Evolutionary conservation across 1,140 invertebrate genomes (phyloP), one percentile per base, ranked within the genome.

Genomic region (Polyergus mexicanus): DNA sequence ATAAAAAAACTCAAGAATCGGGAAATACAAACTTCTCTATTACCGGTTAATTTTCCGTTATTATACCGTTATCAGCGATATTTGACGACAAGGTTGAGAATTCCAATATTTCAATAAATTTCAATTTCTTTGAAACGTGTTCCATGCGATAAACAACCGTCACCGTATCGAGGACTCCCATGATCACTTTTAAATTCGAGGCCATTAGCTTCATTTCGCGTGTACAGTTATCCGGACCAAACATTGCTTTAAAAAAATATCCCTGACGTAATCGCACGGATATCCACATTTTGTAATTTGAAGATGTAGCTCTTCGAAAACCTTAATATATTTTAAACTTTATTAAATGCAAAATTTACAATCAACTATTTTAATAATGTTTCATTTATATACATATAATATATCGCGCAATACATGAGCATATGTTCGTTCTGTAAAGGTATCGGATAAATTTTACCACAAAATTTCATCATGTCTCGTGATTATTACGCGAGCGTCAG

Each of bases 181-280:
- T 78, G 62, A 90, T 89, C 63, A 63, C 56, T 71, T 87, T 63
- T 90, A 87, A 87, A 90, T 88, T 88, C 86, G 81, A 90, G 88
- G 89, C n/a, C 88, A 65, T 19, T 51, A 47, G 56, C 72, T 71
- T 81, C 62, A 85, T 87, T 77, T 81, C 88, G 62, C 63, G 28
- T 6, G 25, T 72, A 63, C 71, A 74, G 66, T 84, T 84, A 63
- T 3, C 28, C 25, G n/a, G 51, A 80, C 4, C 47, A 51, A 51
- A 51, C 16, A 51, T 47, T 51, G 16, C 47, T 51, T 44, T n/a
- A 44, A 75, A 65, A 51, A 66, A 78, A 25, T 66, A 51, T 32
- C 32, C 10, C 13, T 25, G 25, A 25, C 19, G 60, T 32, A 66
- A 78, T 51, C 41, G n/a, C 13, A 7, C 22, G 22, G 5, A 35